phyloP scores from a whole-genome alignment of 2,888 invertebrate species.

The Lasius platythorax region DNA sequence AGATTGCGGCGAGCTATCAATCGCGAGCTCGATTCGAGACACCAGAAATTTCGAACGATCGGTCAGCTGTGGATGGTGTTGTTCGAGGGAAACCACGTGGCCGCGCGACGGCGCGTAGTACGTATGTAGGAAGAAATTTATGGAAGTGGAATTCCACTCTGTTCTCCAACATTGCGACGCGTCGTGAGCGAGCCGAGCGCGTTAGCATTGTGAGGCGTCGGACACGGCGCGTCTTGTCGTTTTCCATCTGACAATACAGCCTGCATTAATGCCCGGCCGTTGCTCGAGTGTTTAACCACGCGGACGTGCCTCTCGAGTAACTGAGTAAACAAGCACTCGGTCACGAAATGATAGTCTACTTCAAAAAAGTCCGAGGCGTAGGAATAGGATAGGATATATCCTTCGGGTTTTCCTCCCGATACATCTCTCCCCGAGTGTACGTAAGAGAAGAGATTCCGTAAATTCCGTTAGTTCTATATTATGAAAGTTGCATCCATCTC shows the following conservation, averaged over 20 bases:
- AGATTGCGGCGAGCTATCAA: neutral
- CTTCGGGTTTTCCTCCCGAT: neutral
- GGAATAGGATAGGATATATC: conserved; percentile 42
- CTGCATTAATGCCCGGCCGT: conserved; percentile 76
- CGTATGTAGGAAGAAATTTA: conserved; percentile 69
- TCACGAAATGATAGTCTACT: conserved; percentile 79
- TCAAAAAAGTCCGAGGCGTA: conserved; percentile 46
- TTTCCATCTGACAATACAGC: conserved; percentile 66
- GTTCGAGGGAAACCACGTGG: conserved; percentile 63
- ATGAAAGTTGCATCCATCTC: neutral
- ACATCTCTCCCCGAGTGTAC: neutral
- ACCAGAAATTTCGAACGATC: conserved; percentile 30
- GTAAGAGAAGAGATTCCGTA: neutral
- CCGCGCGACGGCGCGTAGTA: neutral
- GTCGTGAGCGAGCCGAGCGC: conserved; percentile 25
- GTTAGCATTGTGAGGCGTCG: conserved; percentile 58
- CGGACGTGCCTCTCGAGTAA: conserved; percentile 69
- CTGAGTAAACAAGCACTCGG: conserved; percentile 77
- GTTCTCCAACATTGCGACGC: conserved; percentile 56
- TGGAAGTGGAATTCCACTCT: conserved; percentile 72
- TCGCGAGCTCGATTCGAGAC: conserved; percentile 33
- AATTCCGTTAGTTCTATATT: neutral
- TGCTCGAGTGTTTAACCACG: conserved; percentile 76
- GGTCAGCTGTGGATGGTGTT: conserved; percentile 52
- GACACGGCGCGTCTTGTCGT: conserved; percentile 60